Conservation (phyloP, 2,888 invertebrate species). For the Ariolimax columbianus region DNA sequence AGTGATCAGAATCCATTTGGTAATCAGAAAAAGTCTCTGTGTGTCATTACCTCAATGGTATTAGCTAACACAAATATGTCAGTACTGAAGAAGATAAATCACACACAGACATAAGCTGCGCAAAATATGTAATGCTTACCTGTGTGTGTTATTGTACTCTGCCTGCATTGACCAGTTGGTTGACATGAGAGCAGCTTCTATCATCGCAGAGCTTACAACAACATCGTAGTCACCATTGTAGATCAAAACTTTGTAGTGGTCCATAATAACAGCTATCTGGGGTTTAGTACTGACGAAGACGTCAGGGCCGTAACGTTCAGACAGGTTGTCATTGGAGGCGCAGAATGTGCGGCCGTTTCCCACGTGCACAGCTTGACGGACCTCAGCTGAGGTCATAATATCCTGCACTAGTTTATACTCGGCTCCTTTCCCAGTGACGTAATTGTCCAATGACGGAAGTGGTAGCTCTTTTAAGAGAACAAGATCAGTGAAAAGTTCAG, state of each 20-base stretch:
- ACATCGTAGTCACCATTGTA: slow-evolving; percentile 51
- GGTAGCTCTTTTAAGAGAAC: slow-evolving; percentile 41
- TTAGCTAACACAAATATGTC: no score
- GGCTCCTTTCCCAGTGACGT: slow-evolving; percentile 38
- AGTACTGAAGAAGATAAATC: no score
- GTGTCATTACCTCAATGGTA: no score
- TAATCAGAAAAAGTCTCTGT: no score
- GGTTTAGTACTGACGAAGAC: slow-evolving; percentile 44
- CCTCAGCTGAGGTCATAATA: slow-evolving; percentile 10
- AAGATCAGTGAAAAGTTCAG: slow-evolving; percentile 38
- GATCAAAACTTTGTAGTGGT: slow-evolving; percentile 47
- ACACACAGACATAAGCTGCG: no score
- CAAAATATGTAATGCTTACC: no score
- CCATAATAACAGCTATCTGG: slow-evolving; percentile 34
- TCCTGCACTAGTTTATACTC: slow-evolving; percentile 21
- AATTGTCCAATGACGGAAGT: slow-evolving; percentile 46
- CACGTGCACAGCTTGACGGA: slow-evolving; percentile 39
- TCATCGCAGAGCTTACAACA: slow-evolving; percentile 44
- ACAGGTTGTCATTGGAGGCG: slow-evolving; percentile 40
- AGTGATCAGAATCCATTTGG: no score
- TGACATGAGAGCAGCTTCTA: slow-evolving; percentile 48
- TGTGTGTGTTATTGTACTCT: slow-evolving; percentile 36
- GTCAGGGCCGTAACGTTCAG: slow-evolving; percentile 44
- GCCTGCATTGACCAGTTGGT: slow-evolving; percentile 35
- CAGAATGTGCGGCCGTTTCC: background rate